phyloP scores from a whole-genome alignment of 2,797 vertebrate species.

The Melanotaenia maccullochi region DNA sequence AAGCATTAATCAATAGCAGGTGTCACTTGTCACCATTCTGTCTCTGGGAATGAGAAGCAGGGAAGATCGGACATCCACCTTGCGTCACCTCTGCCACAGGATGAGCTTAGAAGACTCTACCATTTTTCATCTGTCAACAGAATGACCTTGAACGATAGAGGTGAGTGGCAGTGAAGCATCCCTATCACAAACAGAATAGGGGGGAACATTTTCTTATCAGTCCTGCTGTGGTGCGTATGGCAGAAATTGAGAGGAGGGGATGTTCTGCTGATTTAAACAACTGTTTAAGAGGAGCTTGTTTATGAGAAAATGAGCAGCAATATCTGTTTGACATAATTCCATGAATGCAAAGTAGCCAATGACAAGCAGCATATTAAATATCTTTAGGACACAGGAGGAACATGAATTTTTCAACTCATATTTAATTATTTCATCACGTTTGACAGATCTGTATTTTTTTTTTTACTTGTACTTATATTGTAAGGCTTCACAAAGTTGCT shows the following conservation, averaged over 20 bases:
- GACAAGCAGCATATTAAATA: neutral
- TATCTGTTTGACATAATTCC: neutral
- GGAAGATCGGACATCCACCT: slow-evolving; percentile 41
- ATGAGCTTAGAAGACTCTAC: slow-evolving; percentile 52
- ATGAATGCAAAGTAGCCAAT: neutral
- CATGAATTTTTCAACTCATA: neutral
- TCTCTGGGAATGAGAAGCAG: slow-evolving; percentile 44
- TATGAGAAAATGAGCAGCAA: neutral
- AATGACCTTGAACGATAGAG: slow-evolving; percentile 65
- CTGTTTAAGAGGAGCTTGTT: slow-evolving; percentile 11
- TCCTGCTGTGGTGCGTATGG: slow-evolving; percentile 12
- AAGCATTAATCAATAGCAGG: slow-evolving; percentile 64
- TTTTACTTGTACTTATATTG: neutral
- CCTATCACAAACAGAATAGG: slow-evolving; percentile 37
- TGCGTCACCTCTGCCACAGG: slow-evolving; percentile 40
- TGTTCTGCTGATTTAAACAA: slow-evolving; percentile 18
- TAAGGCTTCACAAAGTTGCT: slow-evolving; percentile 7
- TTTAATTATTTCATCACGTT: slow-evolving; percentile 9
- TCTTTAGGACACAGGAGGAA: neutral
- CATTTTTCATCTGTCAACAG: slow-evolving; percentile 66
- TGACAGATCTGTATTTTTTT: slow-evolving; percentile 13
- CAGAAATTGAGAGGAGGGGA: slow-evolving; percentile 31
- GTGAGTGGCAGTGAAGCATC: slow-evolving; percentile 33
- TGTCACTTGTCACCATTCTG: slow-evolving; percentile 49
- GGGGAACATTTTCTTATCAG: slow-evolving; percentile 62